phyloP scores from a whole-genome alignment of 2,113 vertebrate genomes.

The Amazona vittata region DNA sequence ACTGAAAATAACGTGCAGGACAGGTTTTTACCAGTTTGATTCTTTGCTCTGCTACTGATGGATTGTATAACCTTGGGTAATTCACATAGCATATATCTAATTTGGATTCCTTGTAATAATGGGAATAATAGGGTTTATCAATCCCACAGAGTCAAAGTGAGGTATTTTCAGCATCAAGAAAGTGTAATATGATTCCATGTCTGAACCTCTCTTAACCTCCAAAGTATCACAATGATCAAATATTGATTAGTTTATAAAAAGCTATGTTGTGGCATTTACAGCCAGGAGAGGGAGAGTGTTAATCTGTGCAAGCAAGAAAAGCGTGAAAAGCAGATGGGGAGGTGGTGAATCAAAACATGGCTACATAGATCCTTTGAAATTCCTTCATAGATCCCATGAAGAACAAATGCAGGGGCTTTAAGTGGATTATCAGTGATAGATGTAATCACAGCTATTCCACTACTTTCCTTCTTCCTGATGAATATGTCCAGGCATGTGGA shows the following conservation, averaged over 20 bases:
- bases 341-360: neutral
- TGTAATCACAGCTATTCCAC: neutral
- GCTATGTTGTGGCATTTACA: neutral
- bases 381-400: neutral
- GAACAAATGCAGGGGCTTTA: neutral
- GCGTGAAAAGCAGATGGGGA: neutral
- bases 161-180: conserved; percentile 14
- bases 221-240: conserved; percentile 62
- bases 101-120: neutral
- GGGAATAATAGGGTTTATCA: conserved; percentile 38
- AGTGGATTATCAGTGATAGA: neutral
- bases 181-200: conserved; percentile 31
- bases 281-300: neutral
- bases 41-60: neutral
- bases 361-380: neutral
- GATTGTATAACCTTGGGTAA: neutral
- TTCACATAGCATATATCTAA: neutral
- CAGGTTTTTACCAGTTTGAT: neutral
- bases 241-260: conserved; percentile 64
- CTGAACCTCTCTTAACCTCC: conserved; percentile 45
- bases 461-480: neutral
- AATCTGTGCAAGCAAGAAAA: conserved; percentile 15
- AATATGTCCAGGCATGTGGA: neutral
- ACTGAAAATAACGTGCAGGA: neutral
- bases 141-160: neutral